Evolutionary conservation across 1,140 invertebrate genomes (phyloP), one percentile per base, ranked within the genome.

Genomic region (Portunus trituberculatus): DNA sequence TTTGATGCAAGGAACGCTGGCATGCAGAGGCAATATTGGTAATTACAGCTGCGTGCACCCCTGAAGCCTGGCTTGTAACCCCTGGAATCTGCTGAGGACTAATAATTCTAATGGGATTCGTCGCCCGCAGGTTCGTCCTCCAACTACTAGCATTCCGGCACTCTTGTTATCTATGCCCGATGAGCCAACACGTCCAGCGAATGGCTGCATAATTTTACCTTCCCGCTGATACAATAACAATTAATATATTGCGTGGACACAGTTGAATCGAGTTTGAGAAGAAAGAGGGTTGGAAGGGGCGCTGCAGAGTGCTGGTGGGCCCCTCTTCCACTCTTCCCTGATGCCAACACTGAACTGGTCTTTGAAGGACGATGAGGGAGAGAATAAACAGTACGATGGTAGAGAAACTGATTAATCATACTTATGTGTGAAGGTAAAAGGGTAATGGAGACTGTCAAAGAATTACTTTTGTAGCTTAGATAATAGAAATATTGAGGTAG

Each of bases 21-120:
- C 89, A 91, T 91, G 89, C 89, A 91, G 89, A 91, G 89, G 89
- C 89, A 91, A 91, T 91, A 91, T 91, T 91, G 89, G 52, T 91
- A 91, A 91, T 91, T 91, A 91, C 89, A 91, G 32, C 89, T 52
- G 89, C 89, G 45, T 91, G 89, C 89, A 91, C 89, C 89, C 89
- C 89, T 48, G 32, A 91, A 91, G 89, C 89, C 89, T 52, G 45
- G 89, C 45, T 91, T 52, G 45, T 52, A 52, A 91, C 89, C 45
- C 89, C 32, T 91, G 89, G 89, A 91, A 91, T 91, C 89, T 91
- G 89, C 89, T 48, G 32, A 46, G 89, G 89, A 91, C 45, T 91
- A 91, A 91, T 91, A 91, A 91, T 52, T 91, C 45, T 91, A 91
- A 91, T 91, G 89, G 89, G 89, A 91, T 91, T 91, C 89, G 28